Evolutionary conservation across 2,888 invertebrate species (phyloP).

Genomic region (Apodemia mormo): DNA sequence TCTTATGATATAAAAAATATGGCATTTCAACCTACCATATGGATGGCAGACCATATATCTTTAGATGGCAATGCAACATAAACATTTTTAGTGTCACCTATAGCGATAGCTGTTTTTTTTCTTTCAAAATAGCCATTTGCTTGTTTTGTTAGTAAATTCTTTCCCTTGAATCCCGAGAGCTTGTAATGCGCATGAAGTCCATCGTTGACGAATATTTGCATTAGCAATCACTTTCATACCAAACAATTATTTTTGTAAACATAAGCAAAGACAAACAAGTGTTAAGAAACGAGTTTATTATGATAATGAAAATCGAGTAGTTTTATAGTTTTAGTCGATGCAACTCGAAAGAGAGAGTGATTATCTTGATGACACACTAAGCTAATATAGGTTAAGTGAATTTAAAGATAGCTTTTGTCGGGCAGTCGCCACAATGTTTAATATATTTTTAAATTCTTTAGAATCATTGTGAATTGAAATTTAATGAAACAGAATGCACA

Average conservation of each 20-base stretch:
- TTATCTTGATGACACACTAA: not conserved
- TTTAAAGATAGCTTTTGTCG: not conserved
- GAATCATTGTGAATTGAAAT: no score
- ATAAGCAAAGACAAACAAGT: not conserved
- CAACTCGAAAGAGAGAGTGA: slow-evolving; percentile 12
- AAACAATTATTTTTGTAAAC: not conserved
- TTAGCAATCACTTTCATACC: not conserved
- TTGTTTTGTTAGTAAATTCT: no score
- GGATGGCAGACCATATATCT: no score
- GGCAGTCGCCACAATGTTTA: not conserved
- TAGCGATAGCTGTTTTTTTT: no score
- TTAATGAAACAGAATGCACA: no score
- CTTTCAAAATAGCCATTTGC: no score
- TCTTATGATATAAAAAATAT: no score
- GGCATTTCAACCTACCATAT: no score
- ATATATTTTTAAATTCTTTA: no score
- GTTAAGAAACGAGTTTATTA: not conserved
- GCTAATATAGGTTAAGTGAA: slow-evolving; percentile 13
- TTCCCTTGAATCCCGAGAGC: not conserved
- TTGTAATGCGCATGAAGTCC: not conserved
- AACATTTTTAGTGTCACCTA: no score
- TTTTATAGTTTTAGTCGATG: slow-evolving; percentile 5
- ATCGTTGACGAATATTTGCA: not conserved
- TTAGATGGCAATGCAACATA: no score
- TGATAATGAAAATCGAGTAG: not conserved